Evolutionary conservation across 1,140 invertebrate species (phyloP), one percentile per base, ranked within the genome.

Genomic region (Marisa cornuarietis): DNA sequence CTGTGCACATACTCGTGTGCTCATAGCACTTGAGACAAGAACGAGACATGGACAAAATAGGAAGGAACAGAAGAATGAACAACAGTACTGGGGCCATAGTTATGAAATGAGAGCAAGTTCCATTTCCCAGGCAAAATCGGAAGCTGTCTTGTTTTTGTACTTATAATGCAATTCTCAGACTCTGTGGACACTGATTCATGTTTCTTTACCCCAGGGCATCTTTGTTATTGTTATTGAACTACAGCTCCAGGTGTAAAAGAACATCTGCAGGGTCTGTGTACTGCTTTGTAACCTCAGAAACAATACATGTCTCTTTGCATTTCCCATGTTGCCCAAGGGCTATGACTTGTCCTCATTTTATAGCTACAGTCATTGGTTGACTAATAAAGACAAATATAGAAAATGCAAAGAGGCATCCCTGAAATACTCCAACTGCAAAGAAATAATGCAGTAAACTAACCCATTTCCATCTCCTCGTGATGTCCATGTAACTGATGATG

Each of bases 401-500:
- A 58, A 74, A 54, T 5, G 54, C 7, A 26, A 72, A 74, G 7
- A 74, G 14, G 6, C 58, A 74, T 58, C 42, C 20, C 31, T 5
- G 3, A 26, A 26, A 16, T 16, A 11, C 13, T n/a, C 42, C 16
- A 16, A 49, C 49, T 7, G 49, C 71, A 31, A 42, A 58, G 14
- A 58, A 54, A 74, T 58, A 14, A 52, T 22, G 20, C 54, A 14
- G 5, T 22, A 9, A 6, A 31, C 76, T 24, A 6, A 77, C 76
- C 76, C 76, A 14, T 65, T 65, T 68, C 42, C 62, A 42, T 77
- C 65, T 52, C 65, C 26, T 10, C 54, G 62, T n/a, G 31, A 52
- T 31, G 61, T 68, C 76, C 76, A 77, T 5, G 49, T 65, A 14
- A 77, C 24, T 3, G 63, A 51, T n/a, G 76, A 77, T 20, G 76